phyloP scores from a whole-genome alignment of 2,888 invertebrate species.

The Agriopis aurantiaria region DNA sequence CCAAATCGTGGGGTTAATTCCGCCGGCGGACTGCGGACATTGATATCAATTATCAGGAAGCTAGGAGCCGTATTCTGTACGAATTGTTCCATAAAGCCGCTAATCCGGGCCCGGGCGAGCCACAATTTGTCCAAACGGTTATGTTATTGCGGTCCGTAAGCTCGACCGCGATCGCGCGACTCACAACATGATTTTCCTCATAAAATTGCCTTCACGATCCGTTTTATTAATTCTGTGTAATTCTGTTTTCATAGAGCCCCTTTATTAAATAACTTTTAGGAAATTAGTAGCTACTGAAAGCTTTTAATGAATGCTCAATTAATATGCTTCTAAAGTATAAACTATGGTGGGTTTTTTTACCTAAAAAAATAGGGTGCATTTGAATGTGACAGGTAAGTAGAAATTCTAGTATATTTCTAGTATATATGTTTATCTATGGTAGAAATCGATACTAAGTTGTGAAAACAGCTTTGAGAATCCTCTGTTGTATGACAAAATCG shows the following conservation, averaged over 20 bases:
- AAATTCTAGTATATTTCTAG: no score
- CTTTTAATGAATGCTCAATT: slow-evolving; percentile 17
- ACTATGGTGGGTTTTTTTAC: no score
- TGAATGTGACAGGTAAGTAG: no score
- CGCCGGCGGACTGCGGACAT: slow-evolving; percentile 70
- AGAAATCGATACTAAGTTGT: no score
- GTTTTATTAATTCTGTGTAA: slow-evolving; percentile 58
- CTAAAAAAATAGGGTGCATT: no score
- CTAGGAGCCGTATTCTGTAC: slow-evolving; percentile 67
- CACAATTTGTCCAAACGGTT: slow-evolving; percentile 85
- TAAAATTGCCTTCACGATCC: slow-evolving; percentile 65
- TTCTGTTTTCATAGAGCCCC: slow-evolving; percentile 36
- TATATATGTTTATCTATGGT: no score
- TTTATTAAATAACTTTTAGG: slow-evolving; percentile 30
- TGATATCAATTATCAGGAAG: slow-evolving; percentile 83
- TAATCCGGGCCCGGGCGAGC: slow-evolving; percentile 78
- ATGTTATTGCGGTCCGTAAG: slow-evolving; percentile 84
- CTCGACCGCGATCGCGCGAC: slow-evolving; percentile 64
- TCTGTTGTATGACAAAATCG: no score
- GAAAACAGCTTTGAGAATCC: no score
- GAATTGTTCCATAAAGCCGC: slow-evolving; percentile 82
- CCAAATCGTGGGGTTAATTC: slow-evolving; percentile 65
- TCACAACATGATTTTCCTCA: slow-evolving; percentile 74
- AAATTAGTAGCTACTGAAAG: slow-evolving; percentile 11
- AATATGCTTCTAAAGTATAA: background rate